Base-by-base conservation (phyloP, 2,113 vertebrate genomes). In the Potamarius usumacintae region DNA sequence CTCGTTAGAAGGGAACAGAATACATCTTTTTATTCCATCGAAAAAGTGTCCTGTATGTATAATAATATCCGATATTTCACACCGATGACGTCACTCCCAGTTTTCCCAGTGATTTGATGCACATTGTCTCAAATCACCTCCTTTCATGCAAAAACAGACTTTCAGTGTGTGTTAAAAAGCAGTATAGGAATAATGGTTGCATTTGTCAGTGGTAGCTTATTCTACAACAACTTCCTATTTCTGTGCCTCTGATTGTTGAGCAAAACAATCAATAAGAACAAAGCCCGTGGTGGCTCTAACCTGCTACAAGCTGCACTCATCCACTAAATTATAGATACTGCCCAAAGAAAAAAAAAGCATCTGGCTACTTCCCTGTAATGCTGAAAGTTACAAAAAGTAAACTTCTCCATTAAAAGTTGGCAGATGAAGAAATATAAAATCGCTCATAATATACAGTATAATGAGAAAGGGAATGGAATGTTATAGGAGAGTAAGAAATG, bases 311-410 rank as follows among this genome's bases (percentile, higher is more conserved):
- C 74, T 22, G 58, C 10, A 25, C 14, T 78, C 9, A 79, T 48
- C 12, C 30, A 34, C 52, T 72, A 58, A 85, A 74, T 79, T 65
- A 86, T 79, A 79, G 48, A 65, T 79, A 48, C 50, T 53, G 48
- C 74, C 5, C 60, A 81, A 53, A 42, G 42, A 1, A 65, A 10
- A 78, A 85, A 30, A 85, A 25, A 86, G 48, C 72, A 77, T 60
- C 74, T 8, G 34, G 17, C 62, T 27, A 65, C 57, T 63, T 79
- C 22, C 18, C 42, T 78, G 25, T 69, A 34, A 65, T 20, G 17
- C 1, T 53, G 7, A 85, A 15, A 77, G 34, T 9, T 58, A 53
- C n/a, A 14, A 27, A 15, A 82, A 30, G 22, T 25, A 52, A 62
- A 65, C 34, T 67, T 83, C 34, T 50, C 48, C 15, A 65, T 69